Evolutionary conservation across 1,140 invertebrate species (phyloP), one percentile per base, ranked within the genome.

Genomic region (Euwallacea fornicatus): DNA sequence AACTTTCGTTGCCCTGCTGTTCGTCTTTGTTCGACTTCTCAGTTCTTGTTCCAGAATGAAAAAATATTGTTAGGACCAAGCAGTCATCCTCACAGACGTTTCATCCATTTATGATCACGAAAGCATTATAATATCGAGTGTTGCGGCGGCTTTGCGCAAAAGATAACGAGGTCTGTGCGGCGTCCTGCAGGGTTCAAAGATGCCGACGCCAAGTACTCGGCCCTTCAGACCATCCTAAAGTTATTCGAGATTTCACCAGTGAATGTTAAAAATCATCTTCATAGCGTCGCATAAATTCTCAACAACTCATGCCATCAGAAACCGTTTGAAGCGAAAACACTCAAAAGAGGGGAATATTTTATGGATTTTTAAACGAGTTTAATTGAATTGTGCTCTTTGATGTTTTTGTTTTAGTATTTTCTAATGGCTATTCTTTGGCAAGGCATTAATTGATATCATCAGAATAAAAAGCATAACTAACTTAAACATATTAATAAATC

Each of bases 181-280:
- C 46, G 9, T 50, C 46, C 46, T 11, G 13, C 46, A 11, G 46
- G 9, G 46, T 50, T 50, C 46, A 50, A 50, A 50, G 46, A 50
- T 50, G 13, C 46, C 46, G 46, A 50, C 46, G 9, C 46, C 46
- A 50, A 50, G 46, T 50, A 13, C 46, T 13, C 9, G 46, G 46
- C 13, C 46, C 46, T 50, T 50, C 46, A 50, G 46, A 50, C 46
- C 9, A 13, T 33, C 46, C 46, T 50, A 11, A 50, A 50, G 46
- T 50, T 50, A 50, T 50, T 50, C 13, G 9, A 50, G 13, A 50
- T 6, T 50, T 50, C 46, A 50, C 46, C 9, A 50, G 13, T 13
- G 46, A 50, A 50, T 13, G 46, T 50, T 50, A 50, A 50, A 10
- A 11, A 50, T 50, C 46, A 50, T 50, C 46, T 50, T 50, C 13